Base-by-base conservation (phyloP, 2,888 invertebrate genomes). In the Liodrosophila aerea region DNA sequence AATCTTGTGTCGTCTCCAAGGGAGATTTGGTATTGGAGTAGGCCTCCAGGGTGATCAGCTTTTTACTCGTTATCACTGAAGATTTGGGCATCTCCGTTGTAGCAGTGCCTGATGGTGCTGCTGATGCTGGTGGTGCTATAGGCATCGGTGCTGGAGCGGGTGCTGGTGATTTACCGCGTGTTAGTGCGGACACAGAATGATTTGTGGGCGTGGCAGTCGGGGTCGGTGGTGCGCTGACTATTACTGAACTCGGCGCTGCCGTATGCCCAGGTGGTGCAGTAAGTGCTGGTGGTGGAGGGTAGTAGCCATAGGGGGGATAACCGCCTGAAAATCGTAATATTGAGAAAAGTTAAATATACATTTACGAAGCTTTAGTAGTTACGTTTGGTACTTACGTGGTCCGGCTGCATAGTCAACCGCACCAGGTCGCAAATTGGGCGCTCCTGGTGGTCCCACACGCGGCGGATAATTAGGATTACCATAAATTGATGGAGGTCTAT, bases 381-480 rank as follows among this genome's bases (percentile, higher is more conserved):
- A 29, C 0, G 0, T 7, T 7, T 7, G 5, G 0, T 13, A 74
- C 88, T 87, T 78, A 89, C 89, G 87, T 69, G 88, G 68, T 52
- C 86, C 84, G 22, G 81, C 56, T 13, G 86, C 66, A 59, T 83
- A 89, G 50, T 89, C 89, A 5, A 84, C 76, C 9, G 73, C 72
- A 11, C 87, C 86, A 1, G 86, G 73, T 33, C 87, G 73, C 67
- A 87, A 73, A 50, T 63, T 72, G 16, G 63, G 66, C 12, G 74
- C 75, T 29, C 76, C 78, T 12, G 87, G 80, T n/a, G 86, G 85
- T 46, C 75, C 77, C 33, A 73, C 77, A 4, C 88, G 87, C 7
- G 88, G 88, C 5, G 86, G 83, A 73, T 82, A 90, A 43, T 87
- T 88, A 5, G 90, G 90, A 67, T 85, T 89, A 15, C 89, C 89